These are phyloP conservation scores for Onychorhynchus coronatus DNA, from an alignment of 2,113 vertebrate genomes.

Conservation along the genomic window DNA sequence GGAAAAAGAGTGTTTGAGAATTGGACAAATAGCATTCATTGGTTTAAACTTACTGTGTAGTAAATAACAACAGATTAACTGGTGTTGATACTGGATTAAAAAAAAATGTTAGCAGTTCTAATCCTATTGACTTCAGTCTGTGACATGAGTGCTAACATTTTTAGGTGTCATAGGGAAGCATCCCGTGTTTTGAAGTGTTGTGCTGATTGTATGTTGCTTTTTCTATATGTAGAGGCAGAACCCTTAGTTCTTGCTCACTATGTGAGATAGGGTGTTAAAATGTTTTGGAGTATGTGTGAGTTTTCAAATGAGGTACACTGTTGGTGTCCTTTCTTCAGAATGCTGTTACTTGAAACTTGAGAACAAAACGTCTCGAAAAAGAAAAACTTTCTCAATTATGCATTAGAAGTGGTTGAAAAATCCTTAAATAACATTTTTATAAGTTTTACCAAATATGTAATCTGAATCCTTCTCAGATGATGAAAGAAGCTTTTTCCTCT, in stretches of 20 bases:
- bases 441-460: not conserved
- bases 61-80: not conserved
- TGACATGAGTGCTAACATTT: not conserved
- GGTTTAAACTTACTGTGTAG: not conserved
- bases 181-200: not conserved
- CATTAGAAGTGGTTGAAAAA: not conserved
- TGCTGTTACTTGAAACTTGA: not conserved
- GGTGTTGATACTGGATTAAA: not conserved
- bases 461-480: not conserved
- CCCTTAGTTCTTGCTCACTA: not conserved
- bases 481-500: not conserved
- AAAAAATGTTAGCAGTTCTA: not conserved
- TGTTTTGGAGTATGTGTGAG: not conserved
- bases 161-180: not conserved
- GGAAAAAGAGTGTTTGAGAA: not conserved
- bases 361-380: not conserved
- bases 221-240: not conserved
- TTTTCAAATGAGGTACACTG: not conserved
- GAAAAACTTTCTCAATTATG: not conserved
- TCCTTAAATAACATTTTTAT: not conserved
- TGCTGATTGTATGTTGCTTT: not conserved
- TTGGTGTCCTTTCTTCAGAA: not conserved
- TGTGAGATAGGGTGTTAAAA: not conserved
- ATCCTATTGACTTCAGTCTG: not conserved
- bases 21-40: not conserved